These are phyloP conservation scores for Anthoscopus minutus DNA, from an alignment of 2,113 vertebrate species.

Conservation along the genomic window DNA sequence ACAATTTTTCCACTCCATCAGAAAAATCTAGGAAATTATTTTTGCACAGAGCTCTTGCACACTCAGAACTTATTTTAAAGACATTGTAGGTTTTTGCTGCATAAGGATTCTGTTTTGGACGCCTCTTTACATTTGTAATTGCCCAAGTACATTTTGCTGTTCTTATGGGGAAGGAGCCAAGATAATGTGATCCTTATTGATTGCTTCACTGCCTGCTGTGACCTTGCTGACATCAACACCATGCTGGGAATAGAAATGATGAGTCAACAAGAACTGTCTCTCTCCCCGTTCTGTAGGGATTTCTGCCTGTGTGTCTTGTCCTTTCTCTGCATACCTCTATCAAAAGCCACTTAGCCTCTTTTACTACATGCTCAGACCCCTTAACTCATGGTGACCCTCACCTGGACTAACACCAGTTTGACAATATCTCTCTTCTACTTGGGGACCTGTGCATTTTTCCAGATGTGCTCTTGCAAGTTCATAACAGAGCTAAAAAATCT, in stretches of 20 bases:
- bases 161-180: neutral
- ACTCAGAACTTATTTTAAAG: neutral
- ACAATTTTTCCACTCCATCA: neutral
- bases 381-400: neutral
- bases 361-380: neutral
- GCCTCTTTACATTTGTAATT: neutral
- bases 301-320: neutral
- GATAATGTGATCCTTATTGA: conserved; percentile 8
- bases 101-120: neutral
- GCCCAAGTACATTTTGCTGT: neutral
- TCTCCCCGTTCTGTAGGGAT: neutral
- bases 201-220: neutral
- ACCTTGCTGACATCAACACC: conserved; percentile 23
- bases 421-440: neutral
- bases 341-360: neutral
- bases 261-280: conserved; percentile 9
- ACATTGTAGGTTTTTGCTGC: neutral
- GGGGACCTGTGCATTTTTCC: neutral
- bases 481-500: neutral
- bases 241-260: conserved; percentile 18
- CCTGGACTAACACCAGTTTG: neutral
- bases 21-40: neutral
- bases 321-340: neutral
- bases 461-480: neutral
- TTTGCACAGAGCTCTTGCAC: neutral